These are phyloP conservation scores for Aleiodes alternator DNA, from an alignment of 2,888 invertebrate genomes.

Conservation along the genomic window DNA sequence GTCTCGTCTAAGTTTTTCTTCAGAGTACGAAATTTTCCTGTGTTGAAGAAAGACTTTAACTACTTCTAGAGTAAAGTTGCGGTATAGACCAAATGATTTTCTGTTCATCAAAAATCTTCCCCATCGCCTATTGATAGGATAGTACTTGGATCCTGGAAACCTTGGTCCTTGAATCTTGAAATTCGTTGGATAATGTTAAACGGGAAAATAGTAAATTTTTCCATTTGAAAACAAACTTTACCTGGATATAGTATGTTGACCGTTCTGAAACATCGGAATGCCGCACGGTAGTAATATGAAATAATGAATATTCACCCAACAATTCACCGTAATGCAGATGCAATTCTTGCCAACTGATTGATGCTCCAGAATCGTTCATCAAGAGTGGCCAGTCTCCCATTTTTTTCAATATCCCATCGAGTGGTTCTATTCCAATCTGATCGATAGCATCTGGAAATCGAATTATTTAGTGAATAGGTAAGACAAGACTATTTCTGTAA, in stretches of 20 bases:
- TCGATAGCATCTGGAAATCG: slow-evolving; percentile 35
- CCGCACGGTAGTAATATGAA: slow-evolving; percentile 1
- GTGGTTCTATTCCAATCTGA: slow-evolving; percentile 50
- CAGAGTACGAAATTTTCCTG: too few relatives aligned
- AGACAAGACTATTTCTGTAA: too few relatives aligned
- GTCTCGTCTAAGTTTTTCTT: too few relatives aligned
- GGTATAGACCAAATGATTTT: too few relatives aligned
- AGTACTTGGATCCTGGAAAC: too few relatives aligned
- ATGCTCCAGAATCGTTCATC: slow-evolving; percentile 51
- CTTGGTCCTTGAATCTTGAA: too few relatives aligned
- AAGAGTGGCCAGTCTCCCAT: slow-evolving; percentile 59
- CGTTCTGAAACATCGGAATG: background rate
- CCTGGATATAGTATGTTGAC: background rate
- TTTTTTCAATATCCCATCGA: slow-evolving; percentile 48
- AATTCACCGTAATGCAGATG: slow-evolving; percentile 54
- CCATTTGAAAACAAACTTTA: background rate
- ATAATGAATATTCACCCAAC: slow-evolving; percentile 29
- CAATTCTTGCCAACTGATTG: slow-evolving; percentile 55
- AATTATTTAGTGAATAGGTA: background rate
- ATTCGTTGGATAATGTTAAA: too few relatives aligned
- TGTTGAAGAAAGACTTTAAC: too few relatives aligned
- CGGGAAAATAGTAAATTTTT: too few relatives aligned
- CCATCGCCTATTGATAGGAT: too few relatives aligned
- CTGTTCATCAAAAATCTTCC: too few relatives aligned
- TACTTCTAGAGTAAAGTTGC: too few relatives aligned